Evolutionary conservation across 2,797 vertebrate genomes (phyloP), one percentile per base, ranked within the genome.

Genomic region (Tadarida brasiliensis): DNA sequence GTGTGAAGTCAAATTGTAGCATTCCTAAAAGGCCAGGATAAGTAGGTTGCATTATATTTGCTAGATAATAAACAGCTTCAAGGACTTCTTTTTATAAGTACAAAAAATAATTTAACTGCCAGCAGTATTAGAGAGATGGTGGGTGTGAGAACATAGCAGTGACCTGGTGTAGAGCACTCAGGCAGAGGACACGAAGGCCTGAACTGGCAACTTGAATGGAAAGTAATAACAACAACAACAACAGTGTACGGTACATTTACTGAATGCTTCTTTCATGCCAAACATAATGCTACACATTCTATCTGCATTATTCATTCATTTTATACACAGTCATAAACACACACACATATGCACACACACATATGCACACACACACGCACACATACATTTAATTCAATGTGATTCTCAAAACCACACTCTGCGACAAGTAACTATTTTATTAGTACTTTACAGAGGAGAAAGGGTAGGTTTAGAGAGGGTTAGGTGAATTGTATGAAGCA

Each of bases 41-140:
- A 73, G 22, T 44, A 94, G 86, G 78, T 39, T 91, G 22, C 3
- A 82, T 71, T 4, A 19, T 67, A 73, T 61, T 82, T 68, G n/a
- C 26, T 57, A 86, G 76, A 91, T 35, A 44, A 44, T 70, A 22
- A 77, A 76, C 2, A 76, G 44, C 11, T 91, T 56, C 33, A 14
- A 91, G 30, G 6, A 81, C 33, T 82, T 87, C 56, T 93, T 59
- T 94, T 82, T 77, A 81, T 59, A n/a, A 76, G 30, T 14, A 35
- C 30, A 80, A 59, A 59, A 90, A 54, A 59, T 54, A 57, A 24
- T 30, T 7, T 81, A 57, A 67, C 56, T 78, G 63, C 19, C 70
- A 63, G 47, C 2, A 86, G 15, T 57, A 47, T 28, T 78, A 74
- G 30, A 87, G 7, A 28, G 51, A 54, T 56, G 49, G n/a, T 4